Evolutionary conservation across 2,888 invertebrate genomes (phyloP).

Genomic region (Agrochola litura): DNA sequence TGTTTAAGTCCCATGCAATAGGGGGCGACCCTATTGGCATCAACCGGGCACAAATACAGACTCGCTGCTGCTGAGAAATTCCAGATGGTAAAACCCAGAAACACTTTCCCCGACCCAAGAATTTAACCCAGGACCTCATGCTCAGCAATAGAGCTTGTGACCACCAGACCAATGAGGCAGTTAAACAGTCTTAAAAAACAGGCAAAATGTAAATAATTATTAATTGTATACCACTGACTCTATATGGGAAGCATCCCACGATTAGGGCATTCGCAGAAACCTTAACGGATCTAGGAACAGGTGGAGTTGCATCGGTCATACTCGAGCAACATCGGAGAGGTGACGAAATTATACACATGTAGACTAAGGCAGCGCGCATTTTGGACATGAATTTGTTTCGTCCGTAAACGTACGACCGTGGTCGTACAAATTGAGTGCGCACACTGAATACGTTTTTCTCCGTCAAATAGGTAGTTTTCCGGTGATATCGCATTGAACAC

Average conservation of each 20-base stretch:
- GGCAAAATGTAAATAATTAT: not conserved
- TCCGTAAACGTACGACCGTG: too few species aligned
- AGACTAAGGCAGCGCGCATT: too few species aligned
- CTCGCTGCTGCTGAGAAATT: not conserved
- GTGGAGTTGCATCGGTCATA: constrained; percentile 14
- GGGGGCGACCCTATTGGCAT: not conserved
- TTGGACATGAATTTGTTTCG: too few species aligned
- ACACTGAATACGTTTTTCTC: too few species aligned
- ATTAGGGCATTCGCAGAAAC: constrained; percentile 36
- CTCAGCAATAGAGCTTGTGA: too few species aligned
- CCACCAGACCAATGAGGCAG: not conserved
- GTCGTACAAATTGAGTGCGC: too few species aligned
- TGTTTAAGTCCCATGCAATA: not conserved
- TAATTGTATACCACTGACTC: not conserved
- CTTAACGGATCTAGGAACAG: constrained; percentile 26
- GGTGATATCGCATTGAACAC: too few species aligned
- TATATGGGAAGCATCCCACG: not conserved
- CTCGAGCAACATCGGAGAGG: not conserved
- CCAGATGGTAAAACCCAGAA: not conserved
- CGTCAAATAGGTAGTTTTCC: too few species aligned
- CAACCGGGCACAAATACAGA: not conserved
- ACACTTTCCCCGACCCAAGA: not conserved
- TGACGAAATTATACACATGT: constrained; percentile 13
- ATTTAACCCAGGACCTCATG: too few species aligned
- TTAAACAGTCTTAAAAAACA: too few species aligned